Evolutionary conservation across 2,888 invertebrate species (phyloP).

Genomic region (Cataglyphis altisquamis): DNA sequence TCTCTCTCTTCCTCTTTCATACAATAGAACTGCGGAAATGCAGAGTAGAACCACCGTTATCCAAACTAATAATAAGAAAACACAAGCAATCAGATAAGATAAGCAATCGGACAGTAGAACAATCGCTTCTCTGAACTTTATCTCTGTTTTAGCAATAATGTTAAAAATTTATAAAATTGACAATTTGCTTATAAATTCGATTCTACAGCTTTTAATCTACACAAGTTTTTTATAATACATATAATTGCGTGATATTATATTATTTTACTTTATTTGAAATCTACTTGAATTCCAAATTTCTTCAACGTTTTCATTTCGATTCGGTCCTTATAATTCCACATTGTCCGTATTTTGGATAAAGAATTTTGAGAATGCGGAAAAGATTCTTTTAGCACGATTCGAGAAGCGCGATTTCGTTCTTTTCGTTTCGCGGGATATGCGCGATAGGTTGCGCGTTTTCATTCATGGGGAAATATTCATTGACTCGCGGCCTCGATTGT

Average conservation of each 20-base stretch:
- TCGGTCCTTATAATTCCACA: too few relatives aligned
- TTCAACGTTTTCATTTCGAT: too few relatives aligned
- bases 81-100: not conserved
- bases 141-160: not conserved
- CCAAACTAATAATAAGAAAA: not conserved
- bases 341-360: not conserved
- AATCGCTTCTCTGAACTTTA: not conserved
- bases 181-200: not conserved
- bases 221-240: not conserved
- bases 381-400: not conserved
- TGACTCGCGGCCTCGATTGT: slow-evolving; percentile 70
- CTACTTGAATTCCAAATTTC: too few relatives aligned
- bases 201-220: not conserved
- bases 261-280: not conserved
- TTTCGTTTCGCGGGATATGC: slow-evolving; percentile 7
- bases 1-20: not conserved
- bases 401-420: not conserved
- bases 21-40: not conserved
- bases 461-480: slow-evolving; percentile 78
- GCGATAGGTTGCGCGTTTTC: slow-evolving; percentile 56
- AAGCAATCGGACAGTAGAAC: not conserved
- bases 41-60: not conserved
- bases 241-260: not conserved
- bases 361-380: not conserved
- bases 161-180: not conserved